phyloP scores from a whole-genome alignment of 2,113 vertebrate genomes.

The Aphyosemion australe region DNA sequence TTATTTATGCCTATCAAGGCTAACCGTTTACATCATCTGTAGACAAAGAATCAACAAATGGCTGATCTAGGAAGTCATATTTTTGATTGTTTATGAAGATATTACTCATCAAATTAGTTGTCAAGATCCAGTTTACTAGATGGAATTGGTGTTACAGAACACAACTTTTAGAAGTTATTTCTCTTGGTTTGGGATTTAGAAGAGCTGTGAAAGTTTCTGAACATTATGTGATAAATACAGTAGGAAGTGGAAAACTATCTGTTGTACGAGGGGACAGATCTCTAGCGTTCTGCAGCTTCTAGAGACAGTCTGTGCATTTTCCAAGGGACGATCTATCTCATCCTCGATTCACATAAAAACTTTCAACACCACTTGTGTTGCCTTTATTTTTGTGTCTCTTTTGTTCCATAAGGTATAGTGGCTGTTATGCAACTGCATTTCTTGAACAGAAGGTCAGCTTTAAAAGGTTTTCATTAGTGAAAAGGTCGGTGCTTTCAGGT shows the following conservation, averaged over 20 bases:
- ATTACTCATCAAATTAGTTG: no score
- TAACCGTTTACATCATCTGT: no score
- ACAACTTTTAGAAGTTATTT: conserved; percentile 21
- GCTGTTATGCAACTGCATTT: conserved; percentile 48
- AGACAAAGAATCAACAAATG: no score
- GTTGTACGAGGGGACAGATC: no score
- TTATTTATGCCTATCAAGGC: no score
- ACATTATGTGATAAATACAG: conserved; percentile 46
- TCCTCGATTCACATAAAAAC: not conserved
- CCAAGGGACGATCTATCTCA: conserved; percentile 6
- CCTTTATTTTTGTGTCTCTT: conserved; percentile 21
- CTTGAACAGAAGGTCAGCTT: conserved; percentile 66
- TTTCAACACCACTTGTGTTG: not conserved
- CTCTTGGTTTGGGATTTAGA: conserved; percentile 14
- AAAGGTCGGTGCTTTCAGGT: conserved; percentile 73
- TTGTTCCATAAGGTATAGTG: conserved; percentile 49
- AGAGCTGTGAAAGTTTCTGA: conserved; percentile 21
- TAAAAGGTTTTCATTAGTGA: conserved; percentile 72
- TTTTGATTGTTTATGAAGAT: no score
- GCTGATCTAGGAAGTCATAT: no score
- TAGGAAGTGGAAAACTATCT: conserved; percentile 11
- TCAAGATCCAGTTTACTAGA: no score
- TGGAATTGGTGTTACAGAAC: conserved; percentile 11
- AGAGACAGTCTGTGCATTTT: not conserved
- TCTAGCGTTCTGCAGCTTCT: conserved; percentile 10